A percentile compares a stretch with the other conserved stretches of the same genome.
These are phyloP conservation scores for Paramuricea clavata DNA, from an alignment of 92 coral and sea anemone genomes.

Conservation along the genomic window DNA sequence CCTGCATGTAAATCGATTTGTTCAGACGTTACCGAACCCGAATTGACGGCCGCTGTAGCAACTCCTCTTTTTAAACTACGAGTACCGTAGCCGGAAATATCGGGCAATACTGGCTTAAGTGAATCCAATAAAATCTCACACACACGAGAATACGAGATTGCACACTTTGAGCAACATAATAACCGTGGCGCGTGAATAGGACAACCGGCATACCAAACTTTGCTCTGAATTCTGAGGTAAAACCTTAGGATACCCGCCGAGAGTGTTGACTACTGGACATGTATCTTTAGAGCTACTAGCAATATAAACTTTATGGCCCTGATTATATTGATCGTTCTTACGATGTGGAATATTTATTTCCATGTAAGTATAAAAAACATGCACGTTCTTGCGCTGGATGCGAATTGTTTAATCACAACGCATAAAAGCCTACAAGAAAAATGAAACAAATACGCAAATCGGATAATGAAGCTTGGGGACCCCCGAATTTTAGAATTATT, in stretches of 20 bases:
- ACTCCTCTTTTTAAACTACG: slow-evolving; percentile 59
- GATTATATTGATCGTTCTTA: slow-evolving; percentile 23
- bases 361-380: background rate
- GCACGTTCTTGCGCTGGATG: background rate
- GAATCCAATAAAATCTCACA: slow-evolving; percentile 53
- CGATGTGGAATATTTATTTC: slow-evolving; percentile 24
- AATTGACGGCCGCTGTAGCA: slow-evolving; percentile 25
- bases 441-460: slow-evolving; percentile 53
- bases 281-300: background rate
- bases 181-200: background rate
- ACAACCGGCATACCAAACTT: too few species aligned
- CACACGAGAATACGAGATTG: slow-evolving; percentile 57
- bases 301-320: background rate
- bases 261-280: too few species aligned
- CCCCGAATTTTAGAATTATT: slow-evolving; percentile 13
- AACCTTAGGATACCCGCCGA: too few species aligned
- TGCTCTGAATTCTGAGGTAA: too few species aligned
- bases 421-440: slow-evolving; percentile 18
- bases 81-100: slow-evolving; percentile 43
- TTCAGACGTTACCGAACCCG: slow-evolving; percentile 11
- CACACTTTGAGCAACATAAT: background rate
- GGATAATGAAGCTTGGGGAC: slow-evolving; percentile 36
- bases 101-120: slow-evolving; percentile 8
- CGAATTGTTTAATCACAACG: slow-evolving; percentile 10
- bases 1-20: too few species aligned